Base-by-base conservation (phyloP, 2,888 invertebrate species). In the Ennomos fuscantarius region DNA sequence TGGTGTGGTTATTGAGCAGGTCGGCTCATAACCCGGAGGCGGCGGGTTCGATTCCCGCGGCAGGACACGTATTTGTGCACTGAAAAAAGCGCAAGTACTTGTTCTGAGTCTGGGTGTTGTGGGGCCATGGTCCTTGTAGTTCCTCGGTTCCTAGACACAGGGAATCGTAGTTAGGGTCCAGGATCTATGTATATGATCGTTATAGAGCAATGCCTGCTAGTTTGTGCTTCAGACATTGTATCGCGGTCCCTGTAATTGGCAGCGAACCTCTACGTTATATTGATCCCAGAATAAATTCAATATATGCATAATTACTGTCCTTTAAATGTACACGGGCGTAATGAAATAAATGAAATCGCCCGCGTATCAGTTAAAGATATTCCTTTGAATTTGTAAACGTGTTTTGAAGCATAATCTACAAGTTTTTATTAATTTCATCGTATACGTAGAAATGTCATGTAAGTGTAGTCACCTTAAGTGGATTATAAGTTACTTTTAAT, bases 271-370 rank as follows among this genome's bases (percentile, higher is more conserved):
- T 65, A 68, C 69, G 44, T 75, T 75, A 73, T 73, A 74, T 68
- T 67, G 66, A 69, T 62, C 62, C 63, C 58, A 55, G 71, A 69
- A 73, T 68, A 68, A 69, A 71, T 75, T 72, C 56, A 72, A 78
- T 77, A 74, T 74, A 79, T 74, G 76, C 76, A 72, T 74, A 77
- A 80, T 77, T 76, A 70, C 74, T 66, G 72, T 65, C 72, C 75
- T 75, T 76, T 78, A 74, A 76, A 78, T 72, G 72, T 74, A 65
- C 63, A 64, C 62, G 63, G 62, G 66, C 55, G 66, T 70, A 69
- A 74, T 73, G 60, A 69, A 73, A 71, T 71, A 66, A 72, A 72
- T 63, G 65, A 64, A 66, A 70, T 65, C 66, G 35, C 39, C 36
- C 11, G 15, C 13, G 36, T 53, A 44, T 35, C 40, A 36, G 9